Percentiles rank a stretch among this genome's conserved stretches.
Conservation (phyloP, 2,797 vertebrate genomes). For the Trematomus bernacchii region DNA sequence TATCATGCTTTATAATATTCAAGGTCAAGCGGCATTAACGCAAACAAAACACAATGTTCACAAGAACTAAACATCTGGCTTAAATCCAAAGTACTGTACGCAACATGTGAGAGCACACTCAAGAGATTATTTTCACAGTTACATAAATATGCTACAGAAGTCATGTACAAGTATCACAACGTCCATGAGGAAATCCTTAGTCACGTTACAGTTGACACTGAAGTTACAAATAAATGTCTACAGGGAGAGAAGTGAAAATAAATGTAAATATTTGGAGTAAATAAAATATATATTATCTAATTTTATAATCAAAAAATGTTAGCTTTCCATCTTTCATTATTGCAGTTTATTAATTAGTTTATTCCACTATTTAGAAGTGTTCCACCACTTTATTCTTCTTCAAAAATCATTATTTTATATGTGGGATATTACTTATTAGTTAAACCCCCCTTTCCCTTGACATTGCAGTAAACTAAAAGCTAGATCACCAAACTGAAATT, state of each 20-base stretch:
- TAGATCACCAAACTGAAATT: not conserved
- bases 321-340: not conserved
- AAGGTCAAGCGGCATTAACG: not conserved
- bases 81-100: not conserved
- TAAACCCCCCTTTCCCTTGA: not conserved
- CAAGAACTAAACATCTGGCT: slow-evolving; percentile 1
- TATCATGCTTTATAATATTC: not conserved
- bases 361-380: not conserved
- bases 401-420: not conserved
- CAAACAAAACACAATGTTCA: not conserved
- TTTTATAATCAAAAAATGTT: not conserved
- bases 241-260: not conserved
- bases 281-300: rapidly evolving
- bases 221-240: not conserved
- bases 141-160: not conserved
- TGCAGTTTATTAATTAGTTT: not conserved
- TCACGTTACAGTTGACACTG: not conserved
- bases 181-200: not conserved
- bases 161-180: not conserved
- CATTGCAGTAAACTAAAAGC: not conserved
- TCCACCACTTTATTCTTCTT: not conserved
- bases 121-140: not conserved
- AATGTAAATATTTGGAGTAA: not conserved
- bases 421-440: not conserved
- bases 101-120: not conserved